Evolutionary conservation across 2,113 vertebrate species (phyloP), one percentile per base, ranked within the genome.

Genomic region (Cryptotis parvus): DNA sequence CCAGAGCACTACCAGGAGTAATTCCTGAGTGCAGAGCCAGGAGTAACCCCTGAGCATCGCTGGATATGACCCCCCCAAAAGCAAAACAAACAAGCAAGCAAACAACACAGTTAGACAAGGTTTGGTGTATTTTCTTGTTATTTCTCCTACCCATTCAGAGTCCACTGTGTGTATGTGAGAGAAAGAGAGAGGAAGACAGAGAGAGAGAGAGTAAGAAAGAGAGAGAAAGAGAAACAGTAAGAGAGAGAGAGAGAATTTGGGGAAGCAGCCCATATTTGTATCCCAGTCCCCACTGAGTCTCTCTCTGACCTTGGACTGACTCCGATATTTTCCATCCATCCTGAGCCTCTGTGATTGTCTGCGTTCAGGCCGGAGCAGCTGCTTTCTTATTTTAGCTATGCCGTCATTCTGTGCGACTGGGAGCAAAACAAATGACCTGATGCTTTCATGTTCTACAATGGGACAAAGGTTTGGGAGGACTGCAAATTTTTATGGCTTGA

Each of bases 321-420:
- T 90, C 74, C 87, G n/a, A 27, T 27, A 69, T 39, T 22, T 43
- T n/a, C 72, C 49, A 43, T 84, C 72, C 20, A 3, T 66, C 24
- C 41, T 33, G 14, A 61, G n/a, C 12, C 75, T 68, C 22, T 63
- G 75, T 7, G 39, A 0, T 35, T 55, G 78, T 15, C 69, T 63
- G 80, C 61, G 43, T 55, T 26, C 43, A 68, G 84, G 66, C 27
- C 3, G 55, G 72, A 82, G 22, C 74, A 93, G 75, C 80, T 93
- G 91, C 61, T 70, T 72, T 69, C 76, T 87, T 87, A 66, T 92
- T 93, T 92, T 73, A 92, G 83, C 65, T 66, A 1, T 45, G 90
- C 27, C 20, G 66, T 87, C n/a, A n/a, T 90, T 90, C 78, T 77
- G 8, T 84, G 52, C 88, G 81, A 18, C 61, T 84, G 45, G 86